Base-by-base conservation (phyloP, 2,888 invertebrate genomes). In the Asteroscopus sphinx region DNA sequence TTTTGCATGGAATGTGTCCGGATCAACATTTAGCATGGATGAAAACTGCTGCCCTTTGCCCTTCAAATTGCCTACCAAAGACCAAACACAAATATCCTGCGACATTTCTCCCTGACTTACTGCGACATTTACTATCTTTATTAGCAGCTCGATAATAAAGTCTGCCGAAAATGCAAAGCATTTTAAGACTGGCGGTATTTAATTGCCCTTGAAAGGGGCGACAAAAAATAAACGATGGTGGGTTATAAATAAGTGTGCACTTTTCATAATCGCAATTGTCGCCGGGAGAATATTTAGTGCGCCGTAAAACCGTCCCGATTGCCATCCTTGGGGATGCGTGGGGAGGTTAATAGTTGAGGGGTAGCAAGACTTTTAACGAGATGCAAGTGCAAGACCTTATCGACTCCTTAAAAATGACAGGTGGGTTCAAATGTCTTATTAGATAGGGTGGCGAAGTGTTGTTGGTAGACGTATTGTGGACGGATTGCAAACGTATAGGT, bases 251-350 rank as follows among this genome's bases (percentile, higher is more conserved):
- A 94, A 93, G 91, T 86, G 90, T 94, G 93, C 94, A 94, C 94
- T 94, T 93, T 94, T 94, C 94, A 94, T 94, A 94, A 93, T 93
- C 93, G 93, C 93, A 93, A 93, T 93, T 94, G 93, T 94, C 93
- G 93, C 93, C 90, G 87, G 89, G 93, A 93, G 94, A 92, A 93
- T 94, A 93, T 94, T 94, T 94, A 94, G 94, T 91, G 90, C 92
- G 92, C 90, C 88, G 91, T 92, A 90, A 93, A 93, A 88, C 77
- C 80, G 85, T 81, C 78, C 83, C 86, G 89, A 85, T 86, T 83
- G 83, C 77, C 79, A 84, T 86, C 87, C 83, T 76, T 68, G 59
- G 83, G 80, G 79, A 70, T 58, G 78, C 73, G 81, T 73, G 71
- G 73, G 81, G 65, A 65, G 82, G 83, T 85, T 87, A 83, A 88